Evolutionary conservation across 2,113 vertebrate species (phyloP).

Genomic region (Rhipidura dahli): DNA sequence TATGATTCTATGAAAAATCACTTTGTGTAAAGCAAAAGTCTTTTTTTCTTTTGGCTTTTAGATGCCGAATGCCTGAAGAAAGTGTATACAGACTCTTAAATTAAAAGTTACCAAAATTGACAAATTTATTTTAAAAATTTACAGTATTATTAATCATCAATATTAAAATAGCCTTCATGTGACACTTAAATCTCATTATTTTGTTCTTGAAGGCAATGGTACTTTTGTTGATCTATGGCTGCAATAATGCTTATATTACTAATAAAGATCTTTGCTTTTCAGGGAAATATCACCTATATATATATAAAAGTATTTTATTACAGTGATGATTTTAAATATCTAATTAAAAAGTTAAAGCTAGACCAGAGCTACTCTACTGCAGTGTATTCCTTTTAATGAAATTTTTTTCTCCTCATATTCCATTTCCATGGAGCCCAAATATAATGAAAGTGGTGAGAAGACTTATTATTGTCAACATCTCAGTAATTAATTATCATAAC

Average conservation of each 20-base stretch:
- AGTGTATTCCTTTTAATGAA: slow-evolving; percentile 25
- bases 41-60: neutral
- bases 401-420: neutral
- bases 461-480: neutral
- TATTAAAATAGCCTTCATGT: neutral
- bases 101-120: neutral
- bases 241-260: neutral
- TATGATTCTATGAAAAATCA: neutral
- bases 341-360: slow-evolving; percentile 28
- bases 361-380: neutral
- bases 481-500: neutral
- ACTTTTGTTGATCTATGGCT: neutral
- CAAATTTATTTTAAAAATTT: neutral
- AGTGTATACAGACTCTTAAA: neutral
- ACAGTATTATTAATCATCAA: neutral
- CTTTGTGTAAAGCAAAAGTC: neutral
- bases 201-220: neutral
- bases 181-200: neutral
- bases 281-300: neutral
- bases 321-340: neutral
- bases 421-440: neutral
- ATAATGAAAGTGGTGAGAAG: neutral
- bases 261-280: neutral
- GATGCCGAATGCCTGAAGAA: neutral
- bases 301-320: neutral